Evolutionary conservation across 2,797 vertebrate genomes (phyloP), one percentile per base, ranked within the genome.

Genomic region (Schizopygopsis pylzovi): DNA sequence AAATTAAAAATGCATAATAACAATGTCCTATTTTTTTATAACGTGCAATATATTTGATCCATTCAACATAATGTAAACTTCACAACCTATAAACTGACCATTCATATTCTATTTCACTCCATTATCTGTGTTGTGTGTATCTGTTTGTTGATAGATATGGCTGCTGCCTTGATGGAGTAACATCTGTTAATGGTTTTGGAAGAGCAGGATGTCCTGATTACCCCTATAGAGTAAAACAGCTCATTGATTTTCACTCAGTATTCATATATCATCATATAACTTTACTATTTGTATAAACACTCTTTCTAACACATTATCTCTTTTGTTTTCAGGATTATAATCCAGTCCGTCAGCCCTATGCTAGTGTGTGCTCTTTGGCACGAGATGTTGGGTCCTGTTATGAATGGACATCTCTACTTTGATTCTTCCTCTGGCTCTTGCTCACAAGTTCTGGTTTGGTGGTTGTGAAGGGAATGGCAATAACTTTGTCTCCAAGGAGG

Each of bases 391-490:
- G 98, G 6, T 91, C 97, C 49, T 99, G 98, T 47, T 22, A 92
- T 0, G 95, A 95, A 72, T 99, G 97, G 97, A 94, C 89, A 0
- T 93, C 95, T 61, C 94, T 96, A 95, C 93, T 98, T 96, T 16
- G 89, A 98, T 65, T 39, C 91, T 1, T 91, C 89, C 0, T 91
- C 92, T 37, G 90, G 93, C 67, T 96, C 86, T 88, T 99, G 98
- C 82, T 96, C 95, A 41, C 95, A 96, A 11, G n/a, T 98, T 99
- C 92, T 99, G 98, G 98, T 99, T 95, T 0, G 97, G 98, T 0
- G 94, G 96, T 86, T 99, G 98, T 89, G 94, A 97, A 0, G 98
- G 98, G 85, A 99, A 99, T 6, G 90, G 85, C 85, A 99, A 99
- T 88, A 98, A 96, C 92, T 99, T 99, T 87, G 67, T 81, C 47